Base-by-base conservation (phyloP, 2,888 invertebrate species). In the Drosophila yooni region DNA sequence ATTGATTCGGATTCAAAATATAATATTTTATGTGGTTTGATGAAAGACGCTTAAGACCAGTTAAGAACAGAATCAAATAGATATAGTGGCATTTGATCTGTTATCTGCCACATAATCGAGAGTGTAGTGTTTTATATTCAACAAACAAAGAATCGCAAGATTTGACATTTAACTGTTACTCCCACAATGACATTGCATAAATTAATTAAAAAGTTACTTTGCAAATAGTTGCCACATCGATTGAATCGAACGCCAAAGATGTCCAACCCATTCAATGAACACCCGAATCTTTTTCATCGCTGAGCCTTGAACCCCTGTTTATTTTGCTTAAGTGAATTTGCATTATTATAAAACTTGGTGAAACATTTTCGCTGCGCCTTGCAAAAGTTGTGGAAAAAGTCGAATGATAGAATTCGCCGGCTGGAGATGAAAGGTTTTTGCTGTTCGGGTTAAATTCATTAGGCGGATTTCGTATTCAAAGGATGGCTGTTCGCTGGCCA, bases 381-480 rank as follows among this genome's bases (percentile, higher is more conserved):
- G 34, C 31, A 33, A 48, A 76, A 64, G 33, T 33, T 73, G 40
- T 56, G 13, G 18, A 21, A 40, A 76, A 58, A 54, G 48, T 52
- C 50, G 21, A 29, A 58, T 58, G 56, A 27, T 51, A 34, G 18
- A 66, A 50, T 43, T 52, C 6, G 21, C 18, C 29, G 33, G 73
- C 43, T 25, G 15, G 8, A 48, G 51, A 33, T 18, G 43, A 58
- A 77, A 75, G 59, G 53, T 78, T 70, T 54, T 7, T 15, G 33
- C 31, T 34, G 46, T 67, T 58, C 31, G 60, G 48, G 70, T 64
- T 56, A 62, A 79, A 70, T 77, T 77, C 76, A 78, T 78, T 80
- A 76, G 59, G 61, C 36, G 34, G 60, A 61, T 74, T 79, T 57
- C 31, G 70, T 56, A 61, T 60, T 56, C 48, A 8, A 59, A 46